A percentile compares a stretch with the other conserved stretches of the same genome.
phyloP scores from a whole-genome alignment of 1,140 invertebrate genomes.

The Drosophila nannoptera region DNA sequence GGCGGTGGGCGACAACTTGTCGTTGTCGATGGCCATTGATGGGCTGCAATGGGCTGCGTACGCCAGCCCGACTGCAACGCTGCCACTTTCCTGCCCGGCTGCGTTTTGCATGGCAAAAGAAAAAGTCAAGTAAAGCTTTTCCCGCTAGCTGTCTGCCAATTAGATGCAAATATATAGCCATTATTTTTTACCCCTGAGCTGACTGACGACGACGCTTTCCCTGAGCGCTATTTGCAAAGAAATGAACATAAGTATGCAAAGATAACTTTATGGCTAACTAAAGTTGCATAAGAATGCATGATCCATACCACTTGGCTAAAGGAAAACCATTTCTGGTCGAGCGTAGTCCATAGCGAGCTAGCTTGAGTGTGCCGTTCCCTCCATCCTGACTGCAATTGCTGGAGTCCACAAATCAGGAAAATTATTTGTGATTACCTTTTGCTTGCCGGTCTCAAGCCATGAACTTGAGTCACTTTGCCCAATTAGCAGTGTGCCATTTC shows the following conservation, averaged over 20 bases:
- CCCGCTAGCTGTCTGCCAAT: slow-evolving; percentile 64
- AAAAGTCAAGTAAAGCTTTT: slow-evolving; percentile 29
- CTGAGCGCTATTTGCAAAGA: slow-evolving; percentile 4
- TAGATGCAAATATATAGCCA: slow-evolving; percentile 70
- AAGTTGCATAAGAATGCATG: too few species aligned
- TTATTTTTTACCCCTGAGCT: slow-evolving; percentile 21
- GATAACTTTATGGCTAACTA: too few species aligned
- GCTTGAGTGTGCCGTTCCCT: too few species aligned
- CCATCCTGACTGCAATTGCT: background rate
- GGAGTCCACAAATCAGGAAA: background rate
- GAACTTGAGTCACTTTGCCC: slow-evolving; percentile 26
- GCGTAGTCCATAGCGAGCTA: too few species aligned
- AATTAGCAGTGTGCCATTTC: background rate
- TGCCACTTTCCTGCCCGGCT: slow-evolving; percentile 24
- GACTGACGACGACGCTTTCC: slow-evolving; percentile 1
- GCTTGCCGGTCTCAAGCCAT: background rate
- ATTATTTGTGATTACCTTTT: too few species aligned
- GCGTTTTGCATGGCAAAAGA: slow-evolving; percentile 45
- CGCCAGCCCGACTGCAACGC: slow-evolving; percentile 6
- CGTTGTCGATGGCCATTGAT: slow-evolving; percentile 59
- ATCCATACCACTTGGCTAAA: too few species aligned
- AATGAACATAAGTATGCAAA: slow-evolving; percentile 10
- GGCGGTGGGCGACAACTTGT: slow-evolving; percentile 32
- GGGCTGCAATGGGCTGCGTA: slow-evolving; percentile 8
- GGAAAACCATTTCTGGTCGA: too few species aligned